Percentiles rank a stretch among this genome's conserved stretches.
Conservation (phyloP, 2,888 invertebrate genomes). For the Drosophila rellima region DNA sequence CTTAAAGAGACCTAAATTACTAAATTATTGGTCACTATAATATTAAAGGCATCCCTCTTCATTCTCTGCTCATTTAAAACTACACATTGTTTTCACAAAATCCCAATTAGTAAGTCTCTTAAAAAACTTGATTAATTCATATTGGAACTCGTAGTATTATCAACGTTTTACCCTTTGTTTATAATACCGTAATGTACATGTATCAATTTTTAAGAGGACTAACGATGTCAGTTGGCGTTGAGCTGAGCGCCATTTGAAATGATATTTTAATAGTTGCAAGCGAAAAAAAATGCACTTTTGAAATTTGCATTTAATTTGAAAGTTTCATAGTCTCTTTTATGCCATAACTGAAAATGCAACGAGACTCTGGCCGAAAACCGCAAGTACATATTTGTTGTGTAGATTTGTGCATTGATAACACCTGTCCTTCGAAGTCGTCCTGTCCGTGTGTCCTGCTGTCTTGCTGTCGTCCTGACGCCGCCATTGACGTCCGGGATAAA, state of each 20-base stretch:
- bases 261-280: slow-evolving; percentile 42
- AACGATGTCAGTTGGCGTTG: slow-evolving; percentile 48
- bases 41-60: background rate
- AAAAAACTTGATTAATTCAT: slow-evolving; percentile 1
- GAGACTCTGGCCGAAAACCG: slow-evolving; percentile 21
- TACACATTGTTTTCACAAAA: background rate
- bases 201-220: slow-evolving; percentile 57
- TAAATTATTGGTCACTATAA: background rate
- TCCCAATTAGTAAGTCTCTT: background rate
- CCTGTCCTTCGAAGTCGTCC: slow-evolving; percentile 10
- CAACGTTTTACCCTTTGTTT: slow-evolving; percentile 21
- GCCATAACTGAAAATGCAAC: slow-evolving; percentile 16
- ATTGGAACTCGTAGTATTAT: slow-evolving; percentile 22
- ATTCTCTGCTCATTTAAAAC: background rate
- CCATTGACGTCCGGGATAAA: slow-evolving; percentile 65
- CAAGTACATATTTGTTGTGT: slow-evolving; percentile 19
- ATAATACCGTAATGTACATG: slow-evolving; percentile 44
- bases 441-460: slow-evolving; percentile 18
- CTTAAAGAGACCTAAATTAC: no score
- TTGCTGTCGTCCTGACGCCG: slow-evolving; percentile 1
- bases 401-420: no score
- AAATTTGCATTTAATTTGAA: slow-evolving; percentile 68
- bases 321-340: slow-evolving; percentile 1
- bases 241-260: slow-evolving; percentile 63
- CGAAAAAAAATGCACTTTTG: slow-evolving; percentile 22